phyloP scores from a whole-genome alignment of 23 tunicate species.

The Styela clava region DNA sequence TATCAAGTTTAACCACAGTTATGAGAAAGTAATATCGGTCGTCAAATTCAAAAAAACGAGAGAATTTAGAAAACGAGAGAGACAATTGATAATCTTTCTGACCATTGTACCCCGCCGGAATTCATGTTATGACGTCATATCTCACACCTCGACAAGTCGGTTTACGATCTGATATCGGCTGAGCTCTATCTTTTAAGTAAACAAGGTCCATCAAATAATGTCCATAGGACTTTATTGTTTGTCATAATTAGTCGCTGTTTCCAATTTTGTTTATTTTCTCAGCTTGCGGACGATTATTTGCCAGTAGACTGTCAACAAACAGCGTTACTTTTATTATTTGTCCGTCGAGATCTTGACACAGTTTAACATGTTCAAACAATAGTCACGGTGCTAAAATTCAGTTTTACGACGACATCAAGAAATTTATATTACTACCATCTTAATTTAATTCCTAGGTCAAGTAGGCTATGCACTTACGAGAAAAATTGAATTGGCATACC shows the following conservation, averaged over 20 bases:
- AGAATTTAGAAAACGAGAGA: background rate
- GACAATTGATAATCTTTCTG: too few relatives aligned
- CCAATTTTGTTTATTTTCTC: background rate
- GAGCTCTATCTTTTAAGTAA: background rate
- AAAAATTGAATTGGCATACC: too few relatives aligned
- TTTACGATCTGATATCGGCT: background rate
- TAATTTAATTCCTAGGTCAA: background rate
- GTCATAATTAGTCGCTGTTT: background rate
- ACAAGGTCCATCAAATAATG: background rate
- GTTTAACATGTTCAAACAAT: background rate
- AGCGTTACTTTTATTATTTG: constrained; percentile 19
- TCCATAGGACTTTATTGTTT: background rate
- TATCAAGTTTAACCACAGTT: background rate
- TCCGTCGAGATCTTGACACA: constrained; percentile 22
- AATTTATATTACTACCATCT: background rate
- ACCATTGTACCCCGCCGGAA: too few relatives aligned
- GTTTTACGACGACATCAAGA: background rate
- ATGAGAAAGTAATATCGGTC: background rate
- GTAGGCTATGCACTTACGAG: too few relatives aligned
- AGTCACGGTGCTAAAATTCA: background rate
- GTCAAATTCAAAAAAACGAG: background rate
- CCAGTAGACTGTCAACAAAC: constrained; percentile 27
- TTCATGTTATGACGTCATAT: background rate
- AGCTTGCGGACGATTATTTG: background rate
- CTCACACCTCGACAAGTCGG: background rate